Evolutionary conservation across 2,888 invertebrate genomes (phyloP).

Genomic region (Ectobius pallidus): DNA sequence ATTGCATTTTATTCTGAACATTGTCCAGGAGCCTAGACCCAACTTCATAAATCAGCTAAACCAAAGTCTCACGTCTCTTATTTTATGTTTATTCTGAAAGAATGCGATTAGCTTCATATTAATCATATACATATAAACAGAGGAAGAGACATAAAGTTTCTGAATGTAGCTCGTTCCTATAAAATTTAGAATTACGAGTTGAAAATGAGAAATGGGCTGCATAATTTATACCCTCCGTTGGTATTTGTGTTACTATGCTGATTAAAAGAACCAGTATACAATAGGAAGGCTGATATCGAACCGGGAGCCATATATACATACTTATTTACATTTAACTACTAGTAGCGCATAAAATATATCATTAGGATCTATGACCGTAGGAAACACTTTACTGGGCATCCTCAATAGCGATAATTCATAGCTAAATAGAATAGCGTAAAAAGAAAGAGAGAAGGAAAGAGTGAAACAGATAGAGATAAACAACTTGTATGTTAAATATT

Average conservation of each 20-base stretch:
- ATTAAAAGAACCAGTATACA: conserved; percentile 3
- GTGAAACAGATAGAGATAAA: no score
- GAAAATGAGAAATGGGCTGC: neutral
- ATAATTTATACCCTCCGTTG: neutral
- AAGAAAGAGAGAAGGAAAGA: neutral
- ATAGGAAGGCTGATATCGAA: neutral
- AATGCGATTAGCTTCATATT: no score
- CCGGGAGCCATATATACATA: neutral
- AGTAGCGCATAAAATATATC: conserved; percentile 12
- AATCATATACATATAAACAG: no score
- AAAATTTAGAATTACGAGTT: neutral
- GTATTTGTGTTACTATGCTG: conserved; percentile 1
- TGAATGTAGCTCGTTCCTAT: neutral
- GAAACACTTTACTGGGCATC: neutral
- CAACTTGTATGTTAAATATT: no score
- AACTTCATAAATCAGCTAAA: no score
- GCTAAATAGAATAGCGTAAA: neutral
- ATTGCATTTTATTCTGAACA: no score
- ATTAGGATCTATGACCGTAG: neutral
- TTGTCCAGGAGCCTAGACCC: no score
- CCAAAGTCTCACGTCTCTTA: no score
- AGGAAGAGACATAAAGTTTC: no score
- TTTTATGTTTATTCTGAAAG: no score
- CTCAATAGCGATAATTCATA: neutral
- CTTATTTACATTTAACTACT: conserved; percentile 18